Evolutionary conservation across 2,113 vertebrate species (phyloP), one percentile per base, ranked within the genome.

Genomic region (Nyctibius bracteatus): DNA sequence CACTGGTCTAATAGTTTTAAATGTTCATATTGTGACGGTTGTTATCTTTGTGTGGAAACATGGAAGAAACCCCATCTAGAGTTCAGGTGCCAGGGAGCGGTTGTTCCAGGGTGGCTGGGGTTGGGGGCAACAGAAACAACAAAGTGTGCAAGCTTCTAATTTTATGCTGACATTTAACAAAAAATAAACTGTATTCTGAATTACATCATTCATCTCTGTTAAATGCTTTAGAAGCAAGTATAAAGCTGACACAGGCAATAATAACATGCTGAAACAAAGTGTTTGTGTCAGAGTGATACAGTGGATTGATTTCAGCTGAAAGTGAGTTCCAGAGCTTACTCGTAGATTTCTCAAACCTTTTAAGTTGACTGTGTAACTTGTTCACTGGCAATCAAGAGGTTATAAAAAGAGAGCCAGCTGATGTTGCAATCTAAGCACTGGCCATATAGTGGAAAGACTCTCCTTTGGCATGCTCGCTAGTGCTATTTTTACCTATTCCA

Each of bases 401-500:
- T 97, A 96, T 93, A 89, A 86, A 94, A 92, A 96, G 95, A 90
- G 94, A 94, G 66, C 88, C 92, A 95, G 87, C 93, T 92, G 95
- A 92, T 88, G 90, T 94, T 92, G 94, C 94, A 94, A 93, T 87
- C 91, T 78, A 94, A 96, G 93, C 92, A 24, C 90, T 62, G 70
- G 86, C 94, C 85, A 71, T 92, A 91, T 16, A 95, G 94, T 96
- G 96, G 96, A 97, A 97, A 97, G 95, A 94, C 92, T 93, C 73
- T 81, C 87, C 94, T 90, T 82, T 97, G 94, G 92, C 96, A 96
- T 95, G 95, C 81, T 88, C 95, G 37, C 88, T 80, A 55, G 33
- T 95, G 95, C 92, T 97, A 92, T 97, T 97, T 97, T 98, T 97
- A 93, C 94, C 74, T 94, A 59, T 97, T 98, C 93, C 96, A 95